These are phyloP conservation scores for Abrostola tripartita DNA, from an alignment of 2,888 invertebrate species.

Conservation along the genomic window DNA sequence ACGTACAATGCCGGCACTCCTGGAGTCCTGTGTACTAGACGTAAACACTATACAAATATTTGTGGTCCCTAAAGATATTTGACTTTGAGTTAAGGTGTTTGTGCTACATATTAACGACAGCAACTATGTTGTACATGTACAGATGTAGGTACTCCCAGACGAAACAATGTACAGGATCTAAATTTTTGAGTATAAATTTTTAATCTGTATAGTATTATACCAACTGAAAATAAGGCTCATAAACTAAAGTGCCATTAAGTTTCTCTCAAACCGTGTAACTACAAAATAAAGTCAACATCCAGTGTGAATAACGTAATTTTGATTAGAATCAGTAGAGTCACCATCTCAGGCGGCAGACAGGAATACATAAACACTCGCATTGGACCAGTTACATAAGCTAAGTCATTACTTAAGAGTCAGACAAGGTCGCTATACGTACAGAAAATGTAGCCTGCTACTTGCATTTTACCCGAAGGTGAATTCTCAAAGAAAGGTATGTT, in stretches of 20 bases:
- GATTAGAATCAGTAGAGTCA: conserved; percentile 19
- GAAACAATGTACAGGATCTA: too few relatives aligned
- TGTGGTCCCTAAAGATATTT: not conserved
- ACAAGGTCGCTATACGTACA: conserved; percentile 53
- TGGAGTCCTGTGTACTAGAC: not conserved
- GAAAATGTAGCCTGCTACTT: conserved; percentile 26
- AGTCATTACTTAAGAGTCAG: conserved; percentile 22
- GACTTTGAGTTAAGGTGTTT: not conserved
- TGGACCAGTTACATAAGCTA: conserved; percentile 57
- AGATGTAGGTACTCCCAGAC: too few relatives aligned
- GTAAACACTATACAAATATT: conserved; percentile 2
- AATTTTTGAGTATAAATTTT: too few relatives aligned
- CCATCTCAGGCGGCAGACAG: conserved; percentile 23
- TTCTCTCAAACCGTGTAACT: not conserved
- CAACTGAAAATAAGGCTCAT: too few relatives aligned
- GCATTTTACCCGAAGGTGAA: conserved; percentile 9
- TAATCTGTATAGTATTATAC: too few relatives aligned
- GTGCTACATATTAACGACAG: too few relatives aligned
- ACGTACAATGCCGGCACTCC: not conserved
- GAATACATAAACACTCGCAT: conserved; percentile 45
- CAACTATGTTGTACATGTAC: too few relatives aligned
- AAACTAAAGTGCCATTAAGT: not conserved
- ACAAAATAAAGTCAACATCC: conserved; percentile 10
- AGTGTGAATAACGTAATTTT: conserved; percentile 20
- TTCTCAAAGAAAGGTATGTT: not conserved